Evolutionary conservation across 2,797 vertebrate genomes (phyloP), one percentile per base, ranked within the genome.

Genomic region (Gymnodraco acuticeps): DNA sequence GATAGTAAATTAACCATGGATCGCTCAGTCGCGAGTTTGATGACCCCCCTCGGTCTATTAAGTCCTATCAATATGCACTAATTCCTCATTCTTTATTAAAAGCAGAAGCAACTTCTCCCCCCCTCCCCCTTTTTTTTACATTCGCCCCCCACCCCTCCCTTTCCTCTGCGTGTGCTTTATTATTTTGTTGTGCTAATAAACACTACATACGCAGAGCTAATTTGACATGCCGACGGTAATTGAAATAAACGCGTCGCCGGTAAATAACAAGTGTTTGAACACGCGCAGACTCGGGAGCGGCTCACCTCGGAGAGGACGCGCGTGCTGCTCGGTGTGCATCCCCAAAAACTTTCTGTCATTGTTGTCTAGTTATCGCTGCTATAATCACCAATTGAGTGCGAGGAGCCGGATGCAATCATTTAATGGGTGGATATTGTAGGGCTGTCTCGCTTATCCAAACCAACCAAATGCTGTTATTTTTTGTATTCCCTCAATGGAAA

Each of bases 1-100:
- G 94, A 94, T 93, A 96, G 96, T 97, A 95, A 96, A 98, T 96
- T 95, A 97, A 96, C 89, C 95, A 95, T 94, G 96, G 96, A 96
- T 96, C 96, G 96, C 95, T 97, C 96, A 96, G 95, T 96, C 94
- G 94, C 93, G 59, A 94, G 90, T 94, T 95, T 87, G 92, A 95
- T 86, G 89, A 94, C 85, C 93, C 67, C 82, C 73, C 73, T 88
- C 91, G 90, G 90, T 95, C 94, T 94, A 91, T 93, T 95, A 89
- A 88, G 67, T 83, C 81, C 89, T 90, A 92, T 95, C 93, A 95
- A 94, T 94, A 95, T 91, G 92, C 93, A 92, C 92, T 93, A 92
- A 91, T 89, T 93, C 83, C 86, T 87, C 88, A 86, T 89, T 83
- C 88, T 89, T 92, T 90, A 91, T 95, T 90, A 93, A 88, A 94